These are phyloP conservation scores for Drosophila stalkeri DNA, from an alignment of 2,888 invertebrate species.

Conservation along the genomic window DNA sequence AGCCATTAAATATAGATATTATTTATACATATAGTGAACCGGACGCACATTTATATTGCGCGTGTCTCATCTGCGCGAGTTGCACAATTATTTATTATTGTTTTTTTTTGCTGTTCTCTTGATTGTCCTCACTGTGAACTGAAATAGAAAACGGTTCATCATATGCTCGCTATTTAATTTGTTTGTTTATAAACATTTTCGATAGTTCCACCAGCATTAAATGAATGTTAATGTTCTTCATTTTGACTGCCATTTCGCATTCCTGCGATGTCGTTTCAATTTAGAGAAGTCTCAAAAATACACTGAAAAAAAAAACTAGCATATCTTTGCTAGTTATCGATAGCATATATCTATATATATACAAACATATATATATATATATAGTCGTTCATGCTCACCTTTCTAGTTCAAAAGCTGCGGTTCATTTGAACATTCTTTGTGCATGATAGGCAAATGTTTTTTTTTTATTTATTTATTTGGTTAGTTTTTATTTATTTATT, in stretches of 20 bases:
- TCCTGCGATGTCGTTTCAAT: background rate
- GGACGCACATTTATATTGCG: conserved; percentile 14
- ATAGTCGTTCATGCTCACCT: background rate
- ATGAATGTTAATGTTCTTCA: conserved; percentile 4
- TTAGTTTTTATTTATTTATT: too few species aligned
- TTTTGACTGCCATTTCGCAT: background rate
- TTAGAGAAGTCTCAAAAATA: background rate
- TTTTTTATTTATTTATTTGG: too few species aligned
- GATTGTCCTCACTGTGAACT: conserved; percentile 21
- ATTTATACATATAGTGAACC: background rate
- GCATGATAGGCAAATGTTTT: background rate
- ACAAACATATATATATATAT: background rate
- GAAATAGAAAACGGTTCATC: conserved; percentile 17
- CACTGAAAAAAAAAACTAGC: background rate
- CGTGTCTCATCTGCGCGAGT: conserved; percentile 28
- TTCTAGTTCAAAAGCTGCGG: conserved; percentile 10
- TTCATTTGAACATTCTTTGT: conserved; percentile 3
- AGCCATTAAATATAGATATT: conserved; percentile 14
- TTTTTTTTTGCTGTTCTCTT: conserved; percentile 8
- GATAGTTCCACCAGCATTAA: conserved; percentile 3
- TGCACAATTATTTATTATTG: conserved; percentile 34
- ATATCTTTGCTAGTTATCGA: too few species aligned
- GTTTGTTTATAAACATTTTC: conserved; percentile 60
- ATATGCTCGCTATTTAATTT: conserved; percentile 44
- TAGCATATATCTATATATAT: background rate